Evolutionary conservation across 2,888 invertebrate species (phyloP).

Genomic region (Mayetiola destructor): DNA sequence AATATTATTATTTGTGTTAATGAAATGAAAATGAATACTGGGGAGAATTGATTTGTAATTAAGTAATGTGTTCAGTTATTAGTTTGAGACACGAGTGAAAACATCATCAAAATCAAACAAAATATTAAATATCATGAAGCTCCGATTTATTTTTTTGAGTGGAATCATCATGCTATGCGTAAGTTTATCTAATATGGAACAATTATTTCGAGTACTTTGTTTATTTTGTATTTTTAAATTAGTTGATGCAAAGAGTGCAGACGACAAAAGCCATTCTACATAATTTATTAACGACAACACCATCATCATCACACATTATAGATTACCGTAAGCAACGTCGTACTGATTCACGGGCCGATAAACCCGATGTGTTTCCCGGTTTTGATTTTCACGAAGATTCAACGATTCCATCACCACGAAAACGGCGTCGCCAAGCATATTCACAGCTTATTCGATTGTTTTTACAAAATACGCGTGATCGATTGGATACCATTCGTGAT

Average conservation of each 20-base stretch:
- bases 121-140: neutral
- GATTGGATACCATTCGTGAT: conserved; percentile 14
- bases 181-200: neutral
- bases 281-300: neutral
- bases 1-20: neutral
- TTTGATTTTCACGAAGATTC: conserved; percentile 15
- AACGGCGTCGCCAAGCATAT: conserved; percentile 14
- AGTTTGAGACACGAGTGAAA: conserved; percentile 1
- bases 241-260: neutral
- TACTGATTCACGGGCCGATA: conserved; percentile 19
- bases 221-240: neutral
- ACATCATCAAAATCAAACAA: neutral
- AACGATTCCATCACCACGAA: conserved; percentile 16
- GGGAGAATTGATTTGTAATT: neutral
- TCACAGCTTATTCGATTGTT: conserved; percentile 15
- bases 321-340: conserved; percentile 19
- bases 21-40: neutral
- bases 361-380: conserved; percentile 16
- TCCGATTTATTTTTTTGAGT: neutral
- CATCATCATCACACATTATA: conserved; percentile 17
- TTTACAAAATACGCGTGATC: conserved; percentile 15
- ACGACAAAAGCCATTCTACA: neutral
- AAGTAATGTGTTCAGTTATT: neutral
- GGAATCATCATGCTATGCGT: neutral
- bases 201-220: neutral